Conservation (phyloP, 2,113 vertebrate species). For the Festucalex cinctus region DNA sequence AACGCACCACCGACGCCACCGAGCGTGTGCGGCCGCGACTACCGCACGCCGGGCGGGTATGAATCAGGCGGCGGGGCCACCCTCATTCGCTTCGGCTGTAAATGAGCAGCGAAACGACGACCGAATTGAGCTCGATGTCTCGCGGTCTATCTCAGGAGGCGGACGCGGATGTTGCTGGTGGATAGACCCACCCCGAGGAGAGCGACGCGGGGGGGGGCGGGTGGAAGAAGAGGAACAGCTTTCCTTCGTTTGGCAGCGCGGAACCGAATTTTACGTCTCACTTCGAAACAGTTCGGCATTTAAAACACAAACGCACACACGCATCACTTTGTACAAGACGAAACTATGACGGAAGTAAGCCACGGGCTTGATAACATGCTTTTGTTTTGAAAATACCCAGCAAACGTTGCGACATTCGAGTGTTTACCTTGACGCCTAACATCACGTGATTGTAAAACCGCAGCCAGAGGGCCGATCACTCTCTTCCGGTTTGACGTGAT, state of each 20-base stretch:
- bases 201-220: conserved; percentile 10
- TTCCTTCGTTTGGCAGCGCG: conserved; percentile 22
- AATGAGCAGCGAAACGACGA: conserved; percentile 36
- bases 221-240: background rate
- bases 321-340: no score
- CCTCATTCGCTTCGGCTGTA: conserved; percentile 26
- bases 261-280: conserved; percentile 13
- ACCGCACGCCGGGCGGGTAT: conserved; percentile 18
- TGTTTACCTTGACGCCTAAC: background rate
- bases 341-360: background rate
- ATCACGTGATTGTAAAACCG: background rate
- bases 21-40: conserved; percentile 8
- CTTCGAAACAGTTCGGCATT: background rate
- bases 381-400: background rate
- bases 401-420: background rate
- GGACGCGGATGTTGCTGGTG: conserved; percentile 13
- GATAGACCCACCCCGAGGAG: conserved; percentile 27
- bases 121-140: conserved; percentile 33
- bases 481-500: no score
- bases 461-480: background rate
- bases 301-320: no score
- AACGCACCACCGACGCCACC: conserved; percentile 14
- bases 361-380: background rate
- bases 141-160: conserved; percentile 35
- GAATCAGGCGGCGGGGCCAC: conserved; percentile 24